phyloP scores from a whole-genome alignment of 2,797 vertebrate genomes.

The Girardinus metallicus region DNA sequence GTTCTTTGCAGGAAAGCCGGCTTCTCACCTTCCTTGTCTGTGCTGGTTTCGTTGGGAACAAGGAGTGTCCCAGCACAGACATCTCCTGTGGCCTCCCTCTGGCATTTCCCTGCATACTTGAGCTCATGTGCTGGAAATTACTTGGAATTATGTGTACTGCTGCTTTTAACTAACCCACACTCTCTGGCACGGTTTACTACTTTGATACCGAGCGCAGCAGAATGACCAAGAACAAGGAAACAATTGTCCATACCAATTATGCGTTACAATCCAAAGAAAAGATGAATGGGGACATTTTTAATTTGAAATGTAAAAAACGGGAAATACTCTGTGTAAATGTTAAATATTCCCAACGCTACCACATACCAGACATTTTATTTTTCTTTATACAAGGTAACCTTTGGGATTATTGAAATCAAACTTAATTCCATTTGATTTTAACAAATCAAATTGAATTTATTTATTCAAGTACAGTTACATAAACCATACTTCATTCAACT shows the following conservation, averaged over 20 bases:
- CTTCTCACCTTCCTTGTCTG: conserved; percentile 21
- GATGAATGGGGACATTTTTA: conserved; percentile 1
- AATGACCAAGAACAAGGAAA: conserved; percentile 28
- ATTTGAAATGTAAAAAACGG: background rate
- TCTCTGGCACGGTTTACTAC: conserved; percentile 13
- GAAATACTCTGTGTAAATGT: background rate
- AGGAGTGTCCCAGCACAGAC: conserved; percentile 34
- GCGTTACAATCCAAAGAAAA: conserved; percentile 26
- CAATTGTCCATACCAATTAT: conserved; percentile 32
- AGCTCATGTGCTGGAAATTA: conserved; percentile 62
- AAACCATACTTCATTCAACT: background rate
- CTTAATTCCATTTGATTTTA: background rate
- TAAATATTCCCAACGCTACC: background rate
- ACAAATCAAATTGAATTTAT: no score
- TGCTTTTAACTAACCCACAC: conserved; percentile 55
- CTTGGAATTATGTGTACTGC: conserved; percentile 43
- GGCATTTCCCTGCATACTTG: conserved; percentile 57
- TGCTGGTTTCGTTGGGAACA: conserved; percentile 15
- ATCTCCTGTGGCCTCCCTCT: conserved; percentile 48
- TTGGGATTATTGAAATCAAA: background rate
- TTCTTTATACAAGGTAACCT: background rate
- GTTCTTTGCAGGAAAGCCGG: background rate
- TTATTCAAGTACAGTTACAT: background rate
- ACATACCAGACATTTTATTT: background rate
- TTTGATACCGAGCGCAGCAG: conserved; percentile 46